phyloP scores from a whole-genome alignment of 37 sponge, comb jelly and placozoan species.

The Spongilla lacustris region DNA sequence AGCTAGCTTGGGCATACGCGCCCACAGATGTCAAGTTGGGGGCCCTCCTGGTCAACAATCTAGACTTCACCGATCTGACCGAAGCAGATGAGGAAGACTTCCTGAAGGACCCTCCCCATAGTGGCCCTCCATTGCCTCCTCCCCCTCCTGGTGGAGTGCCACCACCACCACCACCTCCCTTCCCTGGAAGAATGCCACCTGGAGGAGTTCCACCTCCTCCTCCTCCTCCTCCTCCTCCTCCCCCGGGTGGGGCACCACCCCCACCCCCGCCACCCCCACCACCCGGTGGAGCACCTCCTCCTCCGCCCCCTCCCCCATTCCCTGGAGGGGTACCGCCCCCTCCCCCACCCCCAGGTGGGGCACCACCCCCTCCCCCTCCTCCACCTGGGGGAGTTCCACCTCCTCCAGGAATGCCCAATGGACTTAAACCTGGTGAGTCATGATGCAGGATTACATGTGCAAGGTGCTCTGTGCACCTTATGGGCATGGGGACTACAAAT shows the following conservation, averaged over 20 bases:
- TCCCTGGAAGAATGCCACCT: conserved; percentile 25
- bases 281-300: conserved; percentile 41
- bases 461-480: neutral
- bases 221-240: conserved; percentile 56
- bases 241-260: conserved; percentile 30
- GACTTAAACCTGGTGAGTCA: conserved; percentile 13
- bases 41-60: conserved; percentile 63
- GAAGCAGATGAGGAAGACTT: conserved; percentile 78
- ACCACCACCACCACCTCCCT: conserved; percentile 61
- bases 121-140: conserved; percentile 14
- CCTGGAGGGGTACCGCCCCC: conserved; percentile 11
- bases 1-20: conserved; percentile 82
- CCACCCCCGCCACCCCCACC: conserved; percentile 69
- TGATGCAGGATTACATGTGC: no score
- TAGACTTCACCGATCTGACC: conserved; percentile 88
- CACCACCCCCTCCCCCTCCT: conserved; percentile 54
- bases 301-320: conserved; percentile 59
- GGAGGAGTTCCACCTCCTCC: conserved; percentile 66
- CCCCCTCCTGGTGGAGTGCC: conserved; percentile 42
- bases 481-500: neutral
- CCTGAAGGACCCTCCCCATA: conserved; percentile 45
- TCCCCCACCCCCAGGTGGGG: conserved; percentile 23
- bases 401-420: neutral
- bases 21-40: conserved; percentile 76
- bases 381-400: conserved; percentile 21